Evolutionary conservation across 2,797 vertebrate species (phyloP).

Genomic region (Spinibarbus caldwelli): DNA sequence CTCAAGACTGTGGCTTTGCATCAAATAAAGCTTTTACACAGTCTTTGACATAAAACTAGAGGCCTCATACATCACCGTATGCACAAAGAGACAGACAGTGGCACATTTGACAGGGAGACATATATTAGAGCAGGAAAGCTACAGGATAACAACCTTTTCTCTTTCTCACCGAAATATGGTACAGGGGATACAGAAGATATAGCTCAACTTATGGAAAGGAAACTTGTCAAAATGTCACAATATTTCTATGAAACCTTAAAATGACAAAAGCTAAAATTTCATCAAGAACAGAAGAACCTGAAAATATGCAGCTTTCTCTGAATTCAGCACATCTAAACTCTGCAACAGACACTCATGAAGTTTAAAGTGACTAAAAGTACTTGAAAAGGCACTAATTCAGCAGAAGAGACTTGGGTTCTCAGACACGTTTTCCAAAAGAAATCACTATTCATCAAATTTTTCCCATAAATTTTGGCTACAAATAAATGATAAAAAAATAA

Average conservation of each 20-base stretch:
- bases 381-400: neutral
- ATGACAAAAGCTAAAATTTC: neutral
- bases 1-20: neutral
- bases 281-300: neutral
- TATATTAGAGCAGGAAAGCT: slow-evolving; percentile 23
- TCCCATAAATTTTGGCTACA: no score
- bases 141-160: neutral
- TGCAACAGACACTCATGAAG: slow-evolving; percentile 1
- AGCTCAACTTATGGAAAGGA: neutral
- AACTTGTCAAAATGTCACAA: slow-evolving; percentile 16
- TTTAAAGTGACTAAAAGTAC: neutral
- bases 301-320: neutral
- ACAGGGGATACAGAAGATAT: neutral
- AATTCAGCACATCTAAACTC: neutral
- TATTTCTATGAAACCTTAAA: neutral
- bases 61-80: neutral
- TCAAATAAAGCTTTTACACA: slow-evolving; percentile 31
- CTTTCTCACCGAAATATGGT: neutral
- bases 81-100: slow-evolving; percentile 9
- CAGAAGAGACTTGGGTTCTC: neutral
- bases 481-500: no score
- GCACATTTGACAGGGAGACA: slow-evolving; percentile 4
- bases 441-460: neutral
- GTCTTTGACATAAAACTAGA: slow-evolving; percentile 11
- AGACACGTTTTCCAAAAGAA: neutral